Percentiles rank a stretch among this genome's conserved stretches.
These are phyloP conservation scores for Nothobranchius kuhntae DNA, from an alignment of 2,113 vertebrate genomes.

Conservation along the genomic window DNA sequence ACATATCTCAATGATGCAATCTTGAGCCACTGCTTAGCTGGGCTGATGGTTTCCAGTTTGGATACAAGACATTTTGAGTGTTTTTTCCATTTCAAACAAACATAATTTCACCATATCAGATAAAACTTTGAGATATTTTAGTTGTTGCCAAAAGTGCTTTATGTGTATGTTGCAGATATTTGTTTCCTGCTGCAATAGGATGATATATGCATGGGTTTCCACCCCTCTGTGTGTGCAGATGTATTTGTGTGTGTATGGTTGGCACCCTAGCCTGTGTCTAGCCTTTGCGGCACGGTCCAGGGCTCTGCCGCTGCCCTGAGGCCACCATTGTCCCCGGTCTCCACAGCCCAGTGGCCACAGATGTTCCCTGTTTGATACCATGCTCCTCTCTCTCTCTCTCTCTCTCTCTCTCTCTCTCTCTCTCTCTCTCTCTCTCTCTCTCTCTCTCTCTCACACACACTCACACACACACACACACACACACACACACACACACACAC, in stretches of 20 bases:
- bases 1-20: background rate
- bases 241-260: constrained; percentile 46
- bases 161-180: constrained; percentile 7
- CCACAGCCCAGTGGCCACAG: constrained; percentile 83
- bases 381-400: too few relatives aligned
- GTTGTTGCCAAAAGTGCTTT: background rate
- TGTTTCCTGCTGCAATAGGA: constrained; percentile 37
- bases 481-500: constrained; percentile 5
- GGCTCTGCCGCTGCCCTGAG: constrained; percentile 72
- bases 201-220: constrained; percentile 30
- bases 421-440: too few relatives aligned
- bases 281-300: constrained; percentile 78
- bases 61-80: too few relatives aligned
- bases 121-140: background rate
- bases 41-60: too few relatives aligned
- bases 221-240: constrained; percentile 21
- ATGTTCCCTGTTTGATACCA: constrained; percentile 83
- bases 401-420: too few relatives aligned
- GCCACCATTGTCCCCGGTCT: constrained; percentile 80
- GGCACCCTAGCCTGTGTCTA: constrained; percentile 73
- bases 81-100: background rate
- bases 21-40: too few relatives aligned
- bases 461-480: constrained; percentile 54
- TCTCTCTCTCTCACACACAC: constrained; percentile 62
- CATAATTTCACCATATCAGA: background rate